Evolutionary conservation across 2,888 invertebrate genomes (phyloP), one percentile per base, ranked within the genome.

Genomic region (Aphodius sticticus): DNA sequence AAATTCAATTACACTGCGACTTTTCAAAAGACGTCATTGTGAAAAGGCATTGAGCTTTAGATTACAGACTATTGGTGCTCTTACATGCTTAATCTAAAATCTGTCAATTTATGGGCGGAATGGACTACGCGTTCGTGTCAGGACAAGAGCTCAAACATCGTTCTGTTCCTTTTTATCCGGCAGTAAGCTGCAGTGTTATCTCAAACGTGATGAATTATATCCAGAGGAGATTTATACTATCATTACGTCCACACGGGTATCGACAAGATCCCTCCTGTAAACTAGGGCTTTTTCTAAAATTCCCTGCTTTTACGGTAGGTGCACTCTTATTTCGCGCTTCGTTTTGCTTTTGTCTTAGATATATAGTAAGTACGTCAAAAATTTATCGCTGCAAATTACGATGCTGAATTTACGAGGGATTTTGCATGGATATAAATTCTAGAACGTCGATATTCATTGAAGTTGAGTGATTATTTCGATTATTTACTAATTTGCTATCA

Each of bases 141-240:
- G 53, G 12, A 53, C 9, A 7, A 53, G 9, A 5, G 53, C 53
- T 53, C 53, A 53, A 53, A 53, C 3, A 53, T 53, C 12, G 53
- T 2, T 53, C 53, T 53, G 53, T 53, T 53, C 53, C 53, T 53
- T 53, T 53, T 53, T 53, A 53, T 53, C 53, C 53, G 53, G 12
- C 53, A 7, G 53, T 53, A 53, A 53, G 53, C 53, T 7, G 53
- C 12, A 12, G 53, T 53, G 53, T 53, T 53, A 53, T 53, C 53
- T 53, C 53, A 53, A 53, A 53, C 53, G 53, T 53, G 53, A 53
- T 53, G 53, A 53, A 53, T 53, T 53, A 53, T 53, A 53, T 53
- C 53, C 53, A 53, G 53, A 12, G 53, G 53, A 53, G 53, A 53
- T 53, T 53, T 53, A 53, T 53, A 5, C 53, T 53, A 53, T 53